A percentile compares a stretch with the other conserved stretches of the same genome.
Conservation (phyloP, 2,113 vertebrate species). For the Cavia aperea region DNA sequence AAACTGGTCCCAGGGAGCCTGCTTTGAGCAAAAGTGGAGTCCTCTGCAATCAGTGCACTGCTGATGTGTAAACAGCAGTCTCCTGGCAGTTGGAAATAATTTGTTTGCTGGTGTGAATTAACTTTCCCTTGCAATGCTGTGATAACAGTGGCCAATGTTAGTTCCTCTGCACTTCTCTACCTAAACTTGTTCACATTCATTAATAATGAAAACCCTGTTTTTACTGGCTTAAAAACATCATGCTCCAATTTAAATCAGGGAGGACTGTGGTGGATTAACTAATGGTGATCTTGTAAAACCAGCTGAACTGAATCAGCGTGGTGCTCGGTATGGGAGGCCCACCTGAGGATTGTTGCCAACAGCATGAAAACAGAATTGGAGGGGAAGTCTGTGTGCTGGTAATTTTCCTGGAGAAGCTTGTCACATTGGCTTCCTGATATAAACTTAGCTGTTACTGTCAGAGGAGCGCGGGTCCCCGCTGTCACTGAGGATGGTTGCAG, state of each 20-base stretch:
- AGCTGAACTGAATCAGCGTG: not conserved
- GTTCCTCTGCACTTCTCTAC: conserved; percentile 23
- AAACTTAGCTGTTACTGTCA: not conserved
- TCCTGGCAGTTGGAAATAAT: conserved; percentile 45
- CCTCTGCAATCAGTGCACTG: conserved; percentile 27
- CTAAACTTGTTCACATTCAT: conserved; percentile 32
- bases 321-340: not conserved
- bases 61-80: conserved; percentile 41
- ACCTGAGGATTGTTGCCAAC: not conserved
- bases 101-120: conserved; percentile 44
- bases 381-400: not conserved
- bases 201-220: conserved; percentile 30
- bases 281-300: not conserved
- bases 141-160: conserved; percentile 41
- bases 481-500: not conserved
- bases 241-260: not conserved
- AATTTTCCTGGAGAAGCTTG: not conserved
- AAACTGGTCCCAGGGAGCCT: not conserved
- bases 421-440: not conserved
- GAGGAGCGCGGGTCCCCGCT: not conserved
- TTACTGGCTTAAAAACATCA: conserved; percentile 31
- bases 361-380: not conserved
- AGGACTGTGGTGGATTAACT: not conserved
- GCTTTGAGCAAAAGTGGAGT: conserved; percentile 25
- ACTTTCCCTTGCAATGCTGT: conserved; percentile 16